Evolutionary conservation across 2,888 invertebrate genomes (phyloP).

Genomic region (Latrodectus hesperus): DNA sequence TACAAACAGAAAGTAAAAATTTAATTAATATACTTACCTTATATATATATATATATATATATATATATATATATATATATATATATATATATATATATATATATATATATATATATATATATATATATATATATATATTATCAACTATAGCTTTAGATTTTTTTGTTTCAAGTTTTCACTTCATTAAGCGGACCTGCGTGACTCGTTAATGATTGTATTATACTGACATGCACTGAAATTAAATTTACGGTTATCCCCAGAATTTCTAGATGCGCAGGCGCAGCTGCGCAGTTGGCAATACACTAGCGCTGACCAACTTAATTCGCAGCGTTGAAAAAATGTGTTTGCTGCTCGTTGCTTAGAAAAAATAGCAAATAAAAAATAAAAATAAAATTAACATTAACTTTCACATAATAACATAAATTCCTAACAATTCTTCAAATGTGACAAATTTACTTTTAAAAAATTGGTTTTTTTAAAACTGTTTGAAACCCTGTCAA

Average conservation of each 20-base stretch:
- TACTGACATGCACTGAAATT: too few relatives aligned
- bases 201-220: too few relatives aligned
- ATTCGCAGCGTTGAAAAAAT: constrained; percentile 3
- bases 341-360: neutral
- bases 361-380: neutral
- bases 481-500: too few relatives aligned
- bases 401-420: neutral
- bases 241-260: neutral
- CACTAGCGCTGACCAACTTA: neutral
- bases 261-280: constrained; percentile 6
- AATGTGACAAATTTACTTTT: too few relatives aligned
- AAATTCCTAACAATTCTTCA: too few relatives aligned
- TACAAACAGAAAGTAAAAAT: neutral
- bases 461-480: too few relatives aligned
- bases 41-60: too few relatives aligned
- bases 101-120: too few relatives aligned
- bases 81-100: too few relatives aligned
- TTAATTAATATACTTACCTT: neutral
- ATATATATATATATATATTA: constrained; percentile 2
- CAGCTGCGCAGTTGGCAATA: constrained; percentile 7
- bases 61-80: too few relatives aligned
- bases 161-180: constrained; percentile 6
- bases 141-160: neutral
- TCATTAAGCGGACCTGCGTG: neutral
- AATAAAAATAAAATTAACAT: neutral